Evolutionary conservation across 2,113 vertebrate species (phyloP).

Genomic region (Heterochromis multidens): DNA sequence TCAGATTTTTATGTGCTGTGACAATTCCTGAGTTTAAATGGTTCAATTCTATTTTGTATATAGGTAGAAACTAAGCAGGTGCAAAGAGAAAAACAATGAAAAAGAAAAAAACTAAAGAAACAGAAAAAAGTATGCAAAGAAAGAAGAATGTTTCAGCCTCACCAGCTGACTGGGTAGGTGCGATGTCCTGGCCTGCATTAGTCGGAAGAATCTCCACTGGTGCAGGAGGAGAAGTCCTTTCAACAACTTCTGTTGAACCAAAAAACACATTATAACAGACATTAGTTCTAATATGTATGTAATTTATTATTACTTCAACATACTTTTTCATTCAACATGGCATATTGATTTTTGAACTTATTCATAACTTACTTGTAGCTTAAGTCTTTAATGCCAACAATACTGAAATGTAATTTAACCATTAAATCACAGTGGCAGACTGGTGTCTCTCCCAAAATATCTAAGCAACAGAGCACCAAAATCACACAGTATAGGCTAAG

Average conservation of each 20-base stretch:
- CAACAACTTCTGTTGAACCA: slow-evolving; percentile 83
- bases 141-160: not conserved
- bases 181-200: slow-evolving; percentile 91
- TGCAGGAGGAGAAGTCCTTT: slow-evolving; percentile 87
- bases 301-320: not conserved
- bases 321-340: not conserved
- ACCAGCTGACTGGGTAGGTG: slow-evolving; percentile 92
- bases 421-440: not conserved
- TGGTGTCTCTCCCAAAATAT: not conserved
- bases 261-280: not conserved
- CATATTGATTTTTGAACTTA: not conserved
- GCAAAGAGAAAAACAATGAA: not conserved
- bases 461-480: not conserved
- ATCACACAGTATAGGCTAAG: not conserved
- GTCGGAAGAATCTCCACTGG: slow-evolving; percentile 89
- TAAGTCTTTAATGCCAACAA: not conserved
- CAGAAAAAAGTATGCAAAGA: not conserved
- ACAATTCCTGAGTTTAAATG: not conserved
- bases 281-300: not conserved
- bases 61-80: not conserved
- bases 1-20: not conserved
- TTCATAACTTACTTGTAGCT: not conserved
- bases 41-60: not conserved
- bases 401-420: not conserved
- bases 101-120: not conserved